A percentile compares a stretch with the other conserved stretches of the same genome.
Evolutionary conservation across 2,113 vertebrate species (phyloP).

Genomic region (Calypte anna): DNA sequence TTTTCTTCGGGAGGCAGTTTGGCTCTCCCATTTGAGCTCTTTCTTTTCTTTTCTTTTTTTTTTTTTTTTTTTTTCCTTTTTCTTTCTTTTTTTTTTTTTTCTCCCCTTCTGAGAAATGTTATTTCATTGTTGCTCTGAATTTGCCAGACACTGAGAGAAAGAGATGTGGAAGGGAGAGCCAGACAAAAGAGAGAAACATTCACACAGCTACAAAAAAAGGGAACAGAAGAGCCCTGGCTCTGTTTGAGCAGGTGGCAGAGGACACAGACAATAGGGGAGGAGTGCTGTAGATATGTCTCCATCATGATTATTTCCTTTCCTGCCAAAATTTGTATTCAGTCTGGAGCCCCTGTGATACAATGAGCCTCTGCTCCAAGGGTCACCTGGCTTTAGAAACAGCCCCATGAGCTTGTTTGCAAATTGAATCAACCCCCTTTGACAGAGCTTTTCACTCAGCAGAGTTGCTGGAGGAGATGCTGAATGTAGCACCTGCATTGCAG

Average conservation of each 20-base stretch:
- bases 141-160: constrained; percentile 19
- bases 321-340: constrained; percentile 53
- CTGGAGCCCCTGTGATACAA: neutral
- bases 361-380: neutral
- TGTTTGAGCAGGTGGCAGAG: constrained; percentile 41
- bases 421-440: neutral
- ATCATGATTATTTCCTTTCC: constrained; percentile 24
- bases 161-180: constrained; percentile 28
- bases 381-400: constrained; percentile 49
- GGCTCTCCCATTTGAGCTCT: neutral
- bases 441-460: constrained; percentile 16
- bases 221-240: neutral
- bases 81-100: too few species aligned
- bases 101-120: neutral
- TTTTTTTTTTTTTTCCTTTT: neutral
- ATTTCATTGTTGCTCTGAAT: constrained; percentile 21
- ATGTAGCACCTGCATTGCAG: constrained; percentile 68
- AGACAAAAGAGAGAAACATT: constrained; percentile 40
- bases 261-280: constrained; percentile 34
- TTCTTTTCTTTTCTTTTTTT: neutral
- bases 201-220: constrained; percentile 21
- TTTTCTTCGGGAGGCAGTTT: neutral
- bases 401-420: constrained; percentile 56
- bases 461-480: constrained; percentile 19
- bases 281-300: constrained; percentile 42